Conservation (phyloP, 2,113 vertebrate genomes). For the Tyrannus savana region DNA sequence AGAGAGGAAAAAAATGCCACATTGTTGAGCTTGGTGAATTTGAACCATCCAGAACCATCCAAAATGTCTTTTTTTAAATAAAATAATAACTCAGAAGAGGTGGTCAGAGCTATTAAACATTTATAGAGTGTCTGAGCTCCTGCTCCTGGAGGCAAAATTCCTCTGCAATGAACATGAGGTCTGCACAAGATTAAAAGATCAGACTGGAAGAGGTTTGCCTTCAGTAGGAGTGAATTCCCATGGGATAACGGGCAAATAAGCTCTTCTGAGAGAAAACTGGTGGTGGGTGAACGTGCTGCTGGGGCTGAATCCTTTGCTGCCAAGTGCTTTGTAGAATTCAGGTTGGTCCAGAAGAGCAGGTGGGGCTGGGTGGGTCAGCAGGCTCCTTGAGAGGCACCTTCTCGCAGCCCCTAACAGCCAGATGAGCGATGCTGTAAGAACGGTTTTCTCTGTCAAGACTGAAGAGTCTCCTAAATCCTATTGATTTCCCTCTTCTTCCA, state of each 20-base stretch:
- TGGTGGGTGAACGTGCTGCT: rapidly evolving
- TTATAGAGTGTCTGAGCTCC: background rate
- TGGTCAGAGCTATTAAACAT: background rate
- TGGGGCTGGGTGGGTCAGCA: background rate
- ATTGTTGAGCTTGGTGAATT: background rate
- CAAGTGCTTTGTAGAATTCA: background rate
- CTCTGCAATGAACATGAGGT: background rate
- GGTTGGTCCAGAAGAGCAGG: background rate
- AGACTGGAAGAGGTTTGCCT: background rate
- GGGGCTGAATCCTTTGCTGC: background rate
- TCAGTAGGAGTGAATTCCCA: background rate
- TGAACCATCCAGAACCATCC: background rate
- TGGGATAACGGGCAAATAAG: background rate
- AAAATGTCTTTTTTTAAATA: background rate
- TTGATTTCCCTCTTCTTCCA: background rate
- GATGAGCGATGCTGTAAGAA: rapidly evolving
- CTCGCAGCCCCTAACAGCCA: background rate
- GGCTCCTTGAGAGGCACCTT: background rate
- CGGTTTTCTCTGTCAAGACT: background rate
- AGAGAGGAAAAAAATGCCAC: background rate
- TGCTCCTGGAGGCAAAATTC: slow-evolving; percentile 11
- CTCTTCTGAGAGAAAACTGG: background rate
- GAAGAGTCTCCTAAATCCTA: background rate
- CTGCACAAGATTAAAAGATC: background rate
- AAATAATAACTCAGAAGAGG: background rate